Conservation (phyloP, 2,113 vertebrate genomes). For the Daphoenositta chrysoptera region DNA sequence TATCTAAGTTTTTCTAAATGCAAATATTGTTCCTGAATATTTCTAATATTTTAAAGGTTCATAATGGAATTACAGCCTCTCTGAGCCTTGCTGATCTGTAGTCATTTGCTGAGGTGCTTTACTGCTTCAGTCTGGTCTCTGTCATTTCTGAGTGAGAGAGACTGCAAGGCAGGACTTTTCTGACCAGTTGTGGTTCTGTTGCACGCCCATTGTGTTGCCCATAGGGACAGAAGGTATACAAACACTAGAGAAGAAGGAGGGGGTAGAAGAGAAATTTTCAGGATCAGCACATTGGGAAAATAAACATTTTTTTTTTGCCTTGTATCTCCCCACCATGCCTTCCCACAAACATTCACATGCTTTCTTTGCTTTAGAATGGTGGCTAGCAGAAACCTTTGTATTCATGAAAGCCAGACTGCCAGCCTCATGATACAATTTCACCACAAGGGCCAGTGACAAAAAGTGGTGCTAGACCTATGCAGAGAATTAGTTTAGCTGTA, state of each 20-base stretch:
- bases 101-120: background rate
- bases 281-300: background rate
- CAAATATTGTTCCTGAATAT: background rate
- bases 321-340: background rate
- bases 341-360: fast-evolving
- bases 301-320: background rate
- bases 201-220: background rate
- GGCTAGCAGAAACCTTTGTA: background rate
- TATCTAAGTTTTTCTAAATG: background rate
- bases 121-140: background rate
- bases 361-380: background rate
- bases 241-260: background rate
- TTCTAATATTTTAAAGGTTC: background rate
- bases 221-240: background rate
- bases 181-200: background rate
- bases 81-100: background rate
- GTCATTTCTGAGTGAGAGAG: background rate
- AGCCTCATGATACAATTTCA: background rate
- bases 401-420: background rate
- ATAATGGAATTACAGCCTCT: background rate
- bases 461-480: background rate
- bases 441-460: background rate
- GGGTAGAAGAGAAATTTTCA: background rate
- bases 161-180: background rate
- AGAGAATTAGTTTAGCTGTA: background rate